phyloP scores from a whole-genome alignment of 2,113 vertebrate species.

The Tricholaema leucomelas region DNA sequence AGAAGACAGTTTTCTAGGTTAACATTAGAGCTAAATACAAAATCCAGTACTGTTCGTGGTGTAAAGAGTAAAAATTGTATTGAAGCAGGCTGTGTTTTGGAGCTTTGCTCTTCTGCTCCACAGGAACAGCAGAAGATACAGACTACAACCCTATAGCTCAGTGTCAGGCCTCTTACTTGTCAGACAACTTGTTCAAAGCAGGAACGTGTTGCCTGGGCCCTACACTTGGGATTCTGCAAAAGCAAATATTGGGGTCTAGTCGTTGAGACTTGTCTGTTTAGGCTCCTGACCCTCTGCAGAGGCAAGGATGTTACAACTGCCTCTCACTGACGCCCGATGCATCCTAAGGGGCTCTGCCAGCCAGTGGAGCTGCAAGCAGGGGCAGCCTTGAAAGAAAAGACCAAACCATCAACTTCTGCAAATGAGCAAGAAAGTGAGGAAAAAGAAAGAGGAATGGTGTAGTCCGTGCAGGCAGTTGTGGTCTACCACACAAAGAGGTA shows the following conservation, averaged over 20 bases:
- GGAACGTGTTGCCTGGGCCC: background rate
- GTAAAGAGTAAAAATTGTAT: background rate
- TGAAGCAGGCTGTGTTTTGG: background rate
- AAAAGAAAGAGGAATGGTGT: background rate
- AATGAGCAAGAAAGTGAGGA: background rate
- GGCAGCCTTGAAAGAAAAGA: background rate
- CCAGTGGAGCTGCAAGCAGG: background rate
- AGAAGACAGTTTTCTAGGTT: background rate
- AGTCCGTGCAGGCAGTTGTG: background rate
- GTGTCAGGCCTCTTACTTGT: background rate
- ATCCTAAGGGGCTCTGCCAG: background rate
- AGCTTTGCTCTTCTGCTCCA: background rate
- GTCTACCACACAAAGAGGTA: background rate
- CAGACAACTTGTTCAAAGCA: background rate
- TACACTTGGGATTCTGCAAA: background rate
- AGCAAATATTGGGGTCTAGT: background rate
- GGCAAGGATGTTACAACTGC: background rate
- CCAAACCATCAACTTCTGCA: background rate
- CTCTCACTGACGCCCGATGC: background rate
- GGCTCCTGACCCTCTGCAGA: background rate
- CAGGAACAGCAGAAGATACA: background rate
- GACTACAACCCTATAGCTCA: background rate
- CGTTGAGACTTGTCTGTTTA: background rate
- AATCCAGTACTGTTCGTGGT: background rate
- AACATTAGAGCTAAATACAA: conserved; percentile 9